Evolutionary conservation across 2,888 invertebrate species (phyloP).

Genomic region (Palloptera scutellata): DNA sequence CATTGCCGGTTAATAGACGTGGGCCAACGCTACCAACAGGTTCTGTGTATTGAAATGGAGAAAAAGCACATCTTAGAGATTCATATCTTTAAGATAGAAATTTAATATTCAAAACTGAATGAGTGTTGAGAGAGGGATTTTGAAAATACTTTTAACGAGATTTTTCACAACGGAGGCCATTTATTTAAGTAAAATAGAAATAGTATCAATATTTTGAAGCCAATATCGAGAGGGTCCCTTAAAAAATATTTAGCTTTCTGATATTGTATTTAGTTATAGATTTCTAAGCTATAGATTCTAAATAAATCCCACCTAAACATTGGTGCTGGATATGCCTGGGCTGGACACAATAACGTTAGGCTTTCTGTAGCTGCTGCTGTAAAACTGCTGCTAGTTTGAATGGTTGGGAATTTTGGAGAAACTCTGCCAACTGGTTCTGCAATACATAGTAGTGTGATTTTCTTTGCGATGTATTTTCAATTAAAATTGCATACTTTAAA

Average conservation of each 20-base stretch:
- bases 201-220: too few species aligned
- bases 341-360: constrained; percentile 72
- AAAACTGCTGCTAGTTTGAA: constrained; percentile 71
- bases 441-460: constrained; percentile 34
- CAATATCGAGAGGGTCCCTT: too few species aligned
- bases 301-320: constrained; percentile 66
- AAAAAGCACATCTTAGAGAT: not conserved
- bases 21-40: constrained; percentile 74
- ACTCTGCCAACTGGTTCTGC: constrained; percentile 79
- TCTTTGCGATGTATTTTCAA: constrained; percentile 28
- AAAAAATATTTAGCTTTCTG: too few species aligned
- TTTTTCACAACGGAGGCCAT: not conserved
- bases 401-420: constrained; percentile 74
- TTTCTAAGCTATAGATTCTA: constrained; percentile 7
- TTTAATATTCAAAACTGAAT: constrained; percentile 22
- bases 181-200: constrained; percentile 3
- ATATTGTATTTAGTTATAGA: not conserved
- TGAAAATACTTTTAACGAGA: too few species aligned
- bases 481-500: not conserved
- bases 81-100: too few species aligned
- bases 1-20: constrained; percentile 66
- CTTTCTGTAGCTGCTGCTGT: constrained; percentile 67
- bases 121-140: constrained; percentile 41
- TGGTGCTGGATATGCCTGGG: constrained; percentile 76
- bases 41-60: constrained; percentile 61